phyloP scores from a whole-genome alignment of 2,797 vertebrate species.

The Alcedo quadribrachys region DNA sequence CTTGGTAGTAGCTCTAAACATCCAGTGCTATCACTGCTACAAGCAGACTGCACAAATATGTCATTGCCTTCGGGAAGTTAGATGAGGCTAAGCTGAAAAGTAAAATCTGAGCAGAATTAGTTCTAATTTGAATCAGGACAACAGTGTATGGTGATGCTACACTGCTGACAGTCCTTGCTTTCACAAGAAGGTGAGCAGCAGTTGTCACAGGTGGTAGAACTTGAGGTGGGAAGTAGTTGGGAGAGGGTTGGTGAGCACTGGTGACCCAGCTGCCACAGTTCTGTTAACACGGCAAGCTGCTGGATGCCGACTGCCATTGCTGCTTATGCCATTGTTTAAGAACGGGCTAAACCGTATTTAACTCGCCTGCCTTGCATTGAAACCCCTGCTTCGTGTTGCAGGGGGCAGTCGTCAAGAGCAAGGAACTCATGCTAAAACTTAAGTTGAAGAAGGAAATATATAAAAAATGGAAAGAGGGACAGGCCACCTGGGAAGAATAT shows the following conservation, averaged over 20 bases:
- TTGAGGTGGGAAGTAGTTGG: neutral
- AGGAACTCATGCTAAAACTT: too few species aligned
- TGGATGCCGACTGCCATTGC: rapidly evolving
- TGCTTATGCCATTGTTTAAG: rapidly evolving
- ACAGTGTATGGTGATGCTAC: neutral
- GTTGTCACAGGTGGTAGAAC: too few species aligned
- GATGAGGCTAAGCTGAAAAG: neutral
- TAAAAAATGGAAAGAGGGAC: too few species aligned
- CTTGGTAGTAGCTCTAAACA: neutral
- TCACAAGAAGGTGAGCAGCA: neutral
- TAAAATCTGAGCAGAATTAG: neutral
- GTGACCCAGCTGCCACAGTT: neutral
- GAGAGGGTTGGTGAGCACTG: neutral
- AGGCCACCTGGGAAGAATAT: too few species aligned
- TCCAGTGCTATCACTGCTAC: neutral
- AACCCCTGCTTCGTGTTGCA: rapidly evolving
- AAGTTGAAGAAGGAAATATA: too few species aligned
- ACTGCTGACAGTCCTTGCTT: rapidly evolving
- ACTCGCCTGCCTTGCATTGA: rapidly evolving
- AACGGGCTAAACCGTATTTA: neutral
- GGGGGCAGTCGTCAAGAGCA: neutral
- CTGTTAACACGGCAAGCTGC: too few species aligned
- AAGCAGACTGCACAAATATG: neutral
- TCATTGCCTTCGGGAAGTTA: neutral
- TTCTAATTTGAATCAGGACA: neutral